Conservation (phyloP, 2,888 invertebrate species). For the Sarcophaga variegata region DNA sequence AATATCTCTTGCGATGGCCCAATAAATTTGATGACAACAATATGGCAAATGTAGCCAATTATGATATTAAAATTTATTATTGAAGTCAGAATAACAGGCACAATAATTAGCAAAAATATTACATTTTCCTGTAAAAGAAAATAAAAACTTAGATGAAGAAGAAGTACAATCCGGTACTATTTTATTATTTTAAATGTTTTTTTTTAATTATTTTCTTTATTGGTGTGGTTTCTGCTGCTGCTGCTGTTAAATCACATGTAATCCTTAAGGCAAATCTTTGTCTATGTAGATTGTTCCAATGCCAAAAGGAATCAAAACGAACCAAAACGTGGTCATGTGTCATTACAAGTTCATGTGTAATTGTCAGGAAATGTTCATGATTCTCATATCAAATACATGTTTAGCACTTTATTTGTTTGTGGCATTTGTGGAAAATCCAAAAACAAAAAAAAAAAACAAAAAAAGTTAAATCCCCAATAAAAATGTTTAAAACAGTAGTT, state of each 20-base stretch:
- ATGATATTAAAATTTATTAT: too few species aligned
- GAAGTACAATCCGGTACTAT: not conserved
- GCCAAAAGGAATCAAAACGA: constrained; percentile 36
- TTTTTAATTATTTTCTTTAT: constrained; percentile 15
- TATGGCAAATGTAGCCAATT: too few species aligned
- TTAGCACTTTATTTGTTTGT: constrained; percentile 65
- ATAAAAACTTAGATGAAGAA: not conserved
- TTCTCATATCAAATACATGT: constrained; percentile 59
- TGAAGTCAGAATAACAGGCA: too few species aligned
- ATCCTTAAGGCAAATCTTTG: constrained; percentile 53
- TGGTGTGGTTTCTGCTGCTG: not conserved
- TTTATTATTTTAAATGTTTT: not conserved
- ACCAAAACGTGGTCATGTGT: constrained; percentile 66
- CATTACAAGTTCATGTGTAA: constrained; percentile 68
- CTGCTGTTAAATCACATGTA: constrained; percentile 22
- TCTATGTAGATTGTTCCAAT: constrained; percentile 13
- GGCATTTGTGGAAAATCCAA: constrained; percentile 50
- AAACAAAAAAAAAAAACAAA: not conserved
- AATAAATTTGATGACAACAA: too few species aligned
- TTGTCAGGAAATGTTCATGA: constrained; percentile 70
- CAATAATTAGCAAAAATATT: too few species aligned
- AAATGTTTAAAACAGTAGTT: constrained; percentile 57
- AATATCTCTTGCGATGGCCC: too few species aligned
- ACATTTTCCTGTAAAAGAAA: too few species aligned
- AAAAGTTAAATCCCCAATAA: constrained; percentile 35